Percentiles rank a stretch among this genome's conserved stretches.
These are phyloP conservation scores for Gryllus bimaculatus DNA, from an alignment of 1,140 invertebrate species.

Conservation along the genomic window DNA sequence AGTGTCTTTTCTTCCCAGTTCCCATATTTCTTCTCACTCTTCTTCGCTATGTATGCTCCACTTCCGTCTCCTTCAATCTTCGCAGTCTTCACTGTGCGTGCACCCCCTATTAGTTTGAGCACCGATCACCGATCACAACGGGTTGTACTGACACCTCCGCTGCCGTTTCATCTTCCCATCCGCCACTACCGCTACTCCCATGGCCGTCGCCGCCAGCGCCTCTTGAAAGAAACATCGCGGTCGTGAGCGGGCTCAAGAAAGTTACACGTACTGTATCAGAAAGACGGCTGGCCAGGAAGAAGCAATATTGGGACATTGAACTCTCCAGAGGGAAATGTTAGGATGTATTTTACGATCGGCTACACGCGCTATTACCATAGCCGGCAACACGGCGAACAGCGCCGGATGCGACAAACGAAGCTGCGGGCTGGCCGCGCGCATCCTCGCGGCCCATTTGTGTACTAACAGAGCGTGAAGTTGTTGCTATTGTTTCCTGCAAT, in stretches of 20 bases:
- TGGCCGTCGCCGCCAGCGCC: too few species aligned
- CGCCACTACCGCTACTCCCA: too few species aligned
- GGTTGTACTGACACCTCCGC: too few species aligned
- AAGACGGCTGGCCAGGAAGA: neutral
- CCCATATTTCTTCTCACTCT: too few species aligned
- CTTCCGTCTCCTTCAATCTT: too few species aligned
- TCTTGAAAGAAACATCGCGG: neutral
- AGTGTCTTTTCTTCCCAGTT: too few species aligned
- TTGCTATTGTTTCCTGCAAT: constrained; percentile 1
- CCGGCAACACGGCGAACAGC: neutral
- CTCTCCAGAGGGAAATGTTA: neutral
- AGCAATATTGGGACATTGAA: constrained; percentile 4
- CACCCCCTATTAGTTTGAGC: too few species aligned
- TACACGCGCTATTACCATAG: neutral
- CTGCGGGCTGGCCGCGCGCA: neutral
- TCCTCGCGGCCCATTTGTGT: neutral
- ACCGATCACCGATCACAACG: too few species aligned
- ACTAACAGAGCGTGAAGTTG: constrained; percentile 3
- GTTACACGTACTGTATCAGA: neutral
- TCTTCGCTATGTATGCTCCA: too few species aligned
- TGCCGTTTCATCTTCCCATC: too few species aligned
- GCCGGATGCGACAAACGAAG: neutral
- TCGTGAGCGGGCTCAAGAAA: neutral
- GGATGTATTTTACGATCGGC: neutral
- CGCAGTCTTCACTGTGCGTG: too few species aligned